Evolutionary conservation across 2,888 invertebrate species (phyloP).

Genomic region (Aproaerema taeniolella): DNA sequence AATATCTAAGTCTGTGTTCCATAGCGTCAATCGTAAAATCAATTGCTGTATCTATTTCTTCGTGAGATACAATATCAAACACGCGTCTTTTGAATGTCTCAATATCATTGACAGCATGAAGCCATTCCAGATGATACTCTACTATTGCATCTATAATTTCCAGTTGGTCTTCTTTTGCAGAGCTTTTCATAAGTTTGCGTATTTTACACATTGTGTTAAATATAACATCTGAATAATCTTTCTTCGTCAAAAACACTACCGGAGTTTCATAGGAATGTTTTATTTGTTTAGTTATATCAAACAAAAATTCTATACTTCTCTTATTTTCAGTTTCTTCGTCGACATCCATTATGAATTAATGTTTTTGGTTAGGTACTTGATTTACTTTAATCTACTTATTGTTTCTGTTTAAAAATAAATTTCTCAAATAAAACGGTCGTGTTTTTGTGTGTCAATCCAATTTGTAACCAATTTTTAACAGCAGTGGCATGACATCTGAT

Average conservation of each 20-base stretch:
- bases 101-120: constrained; percentile 50
- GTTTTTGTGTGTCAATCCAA: no score
- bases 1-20: constrained; percentile 47
- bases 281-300: constrained; percentile 52
- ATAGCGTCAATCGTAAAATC: constrained; percentile 55
- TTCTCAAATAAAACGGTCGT: no score
- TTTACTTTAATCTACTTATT: no score
- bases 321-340: constrained; percentile 3
- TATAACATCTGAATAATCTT: constrained; percentile 52
- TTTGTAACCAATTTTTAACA: no score
- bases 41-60: constrained; percentile 46
- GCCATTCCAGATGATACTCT: constrained; percentile 61
- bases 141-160: constrained; percentile 46
- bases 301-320: constrained; percentile 35
- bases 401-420: no score
- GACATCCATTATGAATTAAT: no score
- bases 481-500: no score
- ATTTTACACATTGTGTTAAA: constrained; percentile 52
- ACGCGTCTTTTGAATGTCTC: constrained; percentile 41
- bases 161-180: constrained; percentile 23
- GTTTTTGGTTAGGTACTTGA: no score
- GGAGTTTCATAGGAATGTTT: constrained; percentile 61
- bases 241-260: constrained; percentile 50
- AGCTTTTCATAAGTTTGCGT: constrained; percentile 34
- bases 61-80: constrained; percentile 30